Conservation (phyloP, 1,140 invertebrate genomes). For the Lordiphosa mommai region DNA sequence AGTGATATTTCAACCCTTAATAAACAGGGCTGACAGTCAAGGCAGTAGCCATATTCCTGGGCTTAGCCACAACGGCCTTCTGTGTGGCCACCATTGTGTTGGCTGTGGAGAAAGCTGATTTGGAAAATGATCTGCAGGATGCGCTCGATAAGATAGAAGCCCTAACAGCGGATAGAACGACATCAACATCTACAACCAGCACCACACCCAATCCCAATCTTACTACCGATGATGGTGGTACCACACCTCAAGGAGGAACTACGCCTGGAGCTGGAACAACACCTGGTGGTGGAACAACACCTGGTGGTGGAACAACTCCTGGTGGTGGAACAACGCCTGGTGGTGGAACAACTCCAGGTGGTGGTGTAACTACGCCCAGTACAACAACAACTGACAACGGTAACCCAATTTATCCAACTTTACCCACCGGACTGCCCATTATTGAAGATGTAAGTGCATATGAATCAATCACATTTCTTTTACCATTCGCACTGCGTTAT, state of each 20-base stretch:
- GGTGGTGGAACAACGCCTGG: background rate
- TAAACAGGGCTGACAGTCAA: slow-evolving; percentile 63
- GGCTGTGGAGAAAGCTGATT: slow-evolving; percentile 66
- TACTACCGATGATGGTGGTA: background rate
- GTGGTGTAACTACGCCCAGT: slow-evolving; percentile 8
- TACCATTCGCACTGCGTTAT: background rate
- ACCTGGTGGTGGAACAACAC: background rate
- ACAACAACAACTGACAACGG: slow-evolving; percentile 14
- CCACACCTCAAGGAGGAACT: background rate
- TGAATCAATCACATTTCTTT: background rate
- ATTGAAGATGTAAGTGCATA: slow-evolving; percentile 54
- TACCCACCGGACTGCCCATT: slow-evolving; percentile 64
- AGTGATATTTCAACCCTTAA: background rate
- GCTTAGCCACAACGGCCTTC: slow-evolving; percentile 72
- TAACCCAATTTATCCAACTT: slow-evolving; percentile 59
- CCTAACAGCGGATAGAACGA: slow-evolving; percentile 39
- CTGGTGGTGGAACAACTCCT: background rate
- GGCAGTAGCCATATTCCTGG: slow-evolving; percentile 61
- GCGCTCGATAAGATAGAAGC: slow-evolving; percentile 59
- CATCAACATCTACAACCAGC: slow-evolving; percentile 7
- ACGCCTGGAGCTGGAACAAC: slow-evolving; percentile 1
- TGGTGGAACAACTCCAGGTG: slow-evolving; percentile 1
- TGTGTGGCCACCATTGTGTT: slow-evolving; percentile 80
- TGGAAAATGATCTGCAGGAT: slow-evolving; percentile 70
- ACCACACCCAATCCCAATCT: slow-evolving; percentile 19